phyloP scores from a whole-genome alignment of 2,888 invertebrate species.

The Panopea generosa region DNA sequence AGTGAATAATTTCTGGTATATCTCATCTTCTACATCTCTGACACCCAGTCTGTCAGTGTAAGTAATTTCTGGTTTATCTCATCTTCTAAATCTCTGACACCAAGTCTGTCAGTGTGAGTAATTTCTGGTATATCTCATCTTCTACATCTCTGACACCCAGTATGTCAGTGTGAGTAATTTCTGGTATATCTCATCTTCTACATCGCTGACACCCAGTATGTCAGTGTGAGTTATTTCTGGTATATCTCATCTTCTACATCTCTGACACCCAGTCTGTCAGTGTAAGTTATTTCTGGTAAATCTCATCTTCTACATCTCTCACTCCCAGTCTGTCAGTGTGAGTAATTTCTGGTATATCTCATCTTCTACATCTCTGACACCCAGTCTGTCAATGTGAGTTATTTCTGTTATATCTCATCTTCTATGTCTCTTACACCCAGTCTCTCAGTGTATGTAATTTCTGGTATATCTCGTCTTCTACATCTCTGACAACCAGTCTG shows the following conservation, averaged over 20 bases:
- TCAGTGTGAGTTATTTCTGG: slow-evolving; percentile 29
- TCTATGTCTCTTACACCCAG: slow-evolving; percentile 85
- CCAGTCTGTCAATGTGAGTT: slow-evolving; percentile 16
- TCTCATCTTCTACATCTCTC: slow-evolving; percentile 4
- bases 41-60: slow-evolving; percentile 4
- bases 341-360: slow-evolving; percentile 86
- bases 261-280: neutral
- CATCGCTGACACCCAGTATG: slow-evolving; percentile 44
- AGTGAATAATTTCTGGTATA: slow-evolving; percentile 21
- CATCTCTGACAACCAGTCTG: too few species aligned
- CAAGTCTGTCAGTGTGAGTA: slow-evolving; percentile 18
- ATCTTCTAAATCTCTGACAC: slow-evolving; percentile 3
- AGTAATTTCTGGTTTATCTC: neutral
- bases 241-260: neutral
- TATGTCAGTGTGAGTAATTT: slow-evolving; percentile 9
- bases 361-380: slow-evolving; percentile 86
- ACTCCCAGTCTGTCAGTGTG: slow-evolving; percentile 14
- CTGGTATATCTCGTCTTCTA: too few species aligned
- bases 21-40: neutral
- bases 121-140: slow-evolving; percentile 87
- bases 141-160: slow-evolving; percentile 84
- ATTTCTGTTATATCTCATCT: slow-evolving; percentile 88
- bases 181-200: slow-evolving; percentile 88
- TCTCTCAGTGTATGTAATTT: slow-evolving; percentile 11
- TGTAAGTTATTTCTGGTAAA: slow-evolving; percentile 1